phyloP scores from a whole-genome alignment of 2,113 vertebrate genomes.

The Procapra przewalskii region DNA sequence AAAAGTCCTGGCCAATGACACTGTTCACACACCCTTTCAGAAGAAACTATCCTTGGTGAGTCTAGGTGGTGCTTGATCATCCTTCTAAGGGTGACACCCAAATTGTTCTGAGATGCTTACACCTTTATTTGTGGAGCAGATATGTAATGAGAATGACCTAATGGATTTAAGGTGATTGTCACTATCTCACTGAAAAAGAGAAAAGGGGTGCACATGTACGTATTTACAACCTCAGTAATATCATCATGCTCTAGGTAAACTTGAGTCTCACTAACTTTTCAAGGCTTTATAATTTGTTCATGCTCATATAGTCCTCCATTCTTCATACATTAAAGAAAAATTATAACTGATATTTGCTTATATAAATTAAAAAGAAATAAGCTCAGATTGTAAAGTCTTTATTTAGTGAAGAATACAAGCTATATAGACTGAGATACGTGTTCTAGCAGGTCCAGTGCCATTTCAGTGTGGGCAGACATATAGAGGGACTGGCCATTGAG shows the following conservation, averaged over 20 bases:
- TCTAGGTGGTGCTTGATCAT: not conserved
- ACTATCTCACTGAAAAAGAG: not conserved
- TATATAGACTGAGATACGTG: not conserved
- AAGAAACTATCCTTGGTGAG: not conserved
- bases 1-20: not conserved
- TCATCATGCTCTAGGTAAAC: not conserved
- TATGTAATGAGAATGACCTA: not conserved
- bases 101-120: not conserved
- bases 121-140: not conserved
- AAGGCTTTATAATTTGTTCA: not conserved
- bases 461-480: not conserved
- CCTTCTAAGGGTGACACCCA: not conserved
- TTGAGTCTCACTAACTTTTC: not conserved
- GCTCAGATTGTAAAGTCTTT: not conserved
- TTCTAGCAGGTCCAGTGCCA: not conserved
- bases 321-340: not conserved
- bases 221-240: not conserved
- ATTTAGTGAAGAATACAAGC: not conserved
- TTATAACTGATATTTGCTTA: not conserved
- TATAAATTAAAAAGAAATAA: constrained; percentile 15
- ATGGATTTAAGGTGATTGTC: not conserved
- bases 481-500: not conserved
- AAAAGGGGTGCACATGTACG: not conserved
- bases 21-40: not conserved
- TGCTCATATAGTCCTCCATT: not conserved